Evolutionary conservation across 2,888 invertebrate genomes (phyloP), one percentile per base, ranked within the genome.

Genomic region (Amorpha juglandis): DNA sequence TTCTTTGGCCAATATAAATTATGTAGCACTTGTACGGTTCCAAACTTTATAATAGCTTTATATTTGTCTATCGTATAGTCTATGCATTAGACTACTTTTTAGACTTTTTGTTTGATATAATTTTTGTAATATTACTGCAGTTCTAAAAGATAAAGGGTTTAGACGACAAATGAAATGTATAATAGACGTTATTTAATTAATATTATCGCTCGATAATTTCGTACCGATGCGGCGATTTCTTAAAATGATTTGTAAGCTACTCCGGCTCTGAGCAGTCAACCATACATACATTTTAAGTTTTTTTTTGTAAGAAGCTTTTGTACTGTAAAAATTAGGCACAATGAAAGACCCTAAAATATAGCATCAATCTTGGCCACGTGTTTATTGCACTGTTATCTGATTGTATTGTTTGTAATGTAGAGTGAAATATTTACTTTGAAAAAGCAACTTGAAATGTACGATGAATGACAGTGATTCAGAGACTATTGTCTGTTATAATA

Each of bases 381-480:
- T 16, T 14, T n/a, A 38, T 58, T 58, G 58, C 38, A 42, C 38
- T 58, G 16, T 38, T 38, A 58, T 58, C 58, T 58, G 58, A 27
- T 27, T 27, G 27, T 27, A 27, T 11, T 12, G 9, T 9, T 63
- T 35, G 35, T 63, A 58, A 16, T 58, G 11, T 50, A 33, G 14
- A 50, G 27, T 48, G 63, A 50, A 50, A 50, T 19, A 45, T 21
- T 33, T 19, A 45, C 21, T 33, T 19, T 19, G 42, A 19, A 58
- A 19, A 58, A 16, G 55, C 38, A 12, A 38, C 6, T 42, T 58
- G 38, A 58, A 42, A 38, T 38, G 58, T 38, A 38, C 38, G 38
- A 58, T 42, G 58, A 42, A 58, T 38, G 58, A 38, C 27, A 38
- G 19, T 58, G 38, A 58, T 19, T 35, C 53, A 53, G 58, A 58